Conservation (phyloP, 2,113 vertebrate species). For the Cyphomyrus plagiostoma region DNA sequence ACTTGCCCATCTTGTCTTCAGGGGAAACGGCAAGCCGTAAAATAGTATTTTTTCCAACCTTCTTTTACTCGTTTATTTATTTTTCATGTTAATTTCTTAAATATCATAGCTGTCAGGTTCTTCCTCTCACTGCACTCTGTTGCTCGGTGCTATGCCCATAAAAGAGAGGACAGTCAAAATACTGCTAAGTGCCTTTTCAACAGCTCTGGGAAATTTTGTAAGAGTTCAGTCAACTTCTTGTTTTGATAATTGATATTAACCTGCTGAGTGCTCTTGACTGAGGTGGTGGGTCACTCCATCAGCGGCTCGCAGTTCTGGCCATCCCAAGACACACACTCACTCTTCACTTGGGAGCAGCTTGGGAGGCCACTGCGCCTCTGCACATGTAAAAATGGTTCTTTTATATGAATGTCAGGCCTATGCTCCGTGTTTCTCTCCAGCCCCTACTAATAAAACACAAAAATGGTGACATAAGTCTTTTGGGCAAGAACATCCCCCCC, state of each 20-base stretch:
- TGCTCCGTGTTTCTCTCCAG: not conserved
- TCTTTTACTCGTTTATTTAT: not conserved
- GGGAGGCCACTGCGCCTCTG: not conserved
- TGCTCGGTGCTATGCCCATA: not conserved
- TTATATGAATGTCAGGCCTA: not conserved
- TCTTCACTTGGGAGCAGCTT: not conserved
- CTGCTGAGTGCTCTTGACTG: not conserved
- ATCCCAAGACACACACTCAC: not conserved
- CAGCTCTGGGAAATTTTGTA: not conserved
- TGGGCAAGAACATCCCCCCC: not conserved
- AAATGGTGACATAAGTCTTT: not conserved
- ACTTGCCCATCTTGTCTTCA: conserved; percentile 24
- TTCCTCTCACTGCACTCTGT: not conserved
- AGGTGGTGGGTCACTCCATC: not conserved
- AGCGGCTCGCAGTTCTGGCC: not conserved
- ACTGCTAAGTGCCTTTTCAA: not conserved
- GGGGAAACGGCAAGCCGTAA: conserved; percentile 19
- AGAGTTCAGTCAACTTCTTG: not conserved
- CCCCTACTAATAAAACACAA: not conserved
- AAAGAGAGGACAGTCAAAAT: not conserved
- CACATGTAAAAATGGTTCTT: not conserved
- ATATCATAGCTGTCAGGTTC: not conserved
- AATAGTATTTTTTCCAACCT: not conserved
- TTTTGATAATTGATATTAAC: conserved; percentile 16
- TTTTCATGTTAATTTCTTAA: conserved; percentile 9